Evolutionary conservation across 2,888 invertebrate species (phyloP).

Genomic region (Microplitis deprimator): DNA sequence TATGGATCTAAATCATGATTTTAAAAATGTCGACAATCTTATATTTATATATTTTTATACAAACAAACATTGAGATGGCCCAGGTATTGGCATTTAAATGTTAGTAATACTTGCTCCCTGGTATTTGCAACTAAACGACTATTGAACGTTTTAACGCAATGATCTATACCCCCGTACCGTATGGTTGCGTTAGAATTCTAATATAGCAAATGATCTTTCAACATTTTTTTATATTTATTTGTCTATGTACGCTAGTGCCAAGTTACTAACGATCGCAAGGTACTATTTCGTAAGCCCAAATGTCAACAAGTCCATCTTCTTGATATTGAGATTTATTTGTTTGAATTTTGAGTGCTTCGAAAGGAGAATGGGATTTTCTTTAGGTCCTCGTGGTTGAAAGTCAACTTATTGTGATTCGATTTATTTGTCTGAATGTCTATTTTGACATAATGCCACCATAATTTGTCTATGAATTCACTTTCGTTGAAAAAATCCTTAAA

Average conservation of each 20-base stretch:
- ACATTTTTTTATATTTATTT: slow-evolving; percentile 5
- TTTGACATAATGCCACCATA: too few relatives aligned
- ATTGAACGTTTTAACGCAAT: slow-evolving; percentile 36
- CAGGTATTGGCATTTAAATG: slow-evolving; percentile 69
- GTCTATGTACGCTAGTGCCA: background rate
- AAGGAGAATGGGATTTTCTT: background rate
- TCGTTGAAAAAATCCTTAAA: too few relatives aligned
- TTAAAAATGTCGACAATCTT: slow-evolving; percentile 24
- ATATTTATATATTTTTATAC: slow-evolving; percentile 29
- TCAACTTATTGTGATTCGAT: background rate
- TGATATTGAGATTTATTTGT: background rate
- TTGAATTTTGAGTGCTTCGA: background rate
- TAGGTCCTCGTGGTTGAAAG: slow-evolving; percentile 17
- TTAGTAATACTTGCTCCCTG: slow-evolving; percentile 64
- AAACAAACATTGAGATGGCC: slow-evolving; percentile 8
- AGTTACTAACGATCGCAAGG: slow-evolving; percentile 33
- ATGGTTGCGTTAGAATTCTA: slow-evolving; percentile 17
- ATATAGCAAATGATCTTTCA: slow-evolving; percentile 6
- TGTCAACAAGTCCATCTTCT: slow-evolving; percentile 31
- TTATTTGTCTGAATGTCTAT: too few relatives aligned
- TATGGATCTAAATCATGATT: background rate
- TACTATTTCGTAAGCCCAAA: slow-evolving; percentile 65
- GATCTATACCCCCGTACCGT: background rate
- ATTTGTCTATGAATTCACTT: too few relatives aligned
- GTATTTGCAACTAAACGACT: slow-evolving; percentile 59